A percentile compares a stretch with the other conserved stretches of the same genome.
Evolutionary conservation across 2,797 vertebrate genomes (phyloP).

Genomic region (Dendrocincla fuliginosa): DNA sequence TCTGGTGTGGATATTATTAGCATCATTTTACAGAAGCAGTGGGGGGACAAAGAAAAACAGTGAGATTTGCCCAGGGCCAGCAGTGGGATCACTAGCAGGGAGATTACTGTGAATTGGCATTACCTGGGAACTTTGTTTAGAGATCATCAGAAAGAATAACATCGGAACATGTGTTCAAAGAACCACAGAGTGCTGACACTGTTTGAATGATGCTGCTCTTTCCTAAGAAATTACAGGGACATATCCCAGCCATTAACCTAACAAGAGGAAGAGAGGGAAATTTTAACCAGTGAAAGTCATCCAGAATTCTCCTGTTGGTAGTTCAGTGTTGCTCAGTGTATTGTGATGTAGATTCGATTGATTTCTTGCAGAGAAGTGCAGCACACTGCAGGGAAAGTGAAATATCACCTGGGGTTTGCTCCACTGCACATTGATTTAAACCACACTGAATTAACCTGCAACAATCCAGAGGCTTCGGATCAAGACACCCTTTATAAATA

Average conservation of each 20-base stretch:
- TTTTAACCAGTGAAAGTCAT: background rate
- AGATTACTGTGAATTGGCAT: background rate
- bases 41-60: background rate
- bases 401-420: conserved; percentile 17
- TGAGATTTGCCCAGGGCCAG: background rate
- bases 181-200: background rate
- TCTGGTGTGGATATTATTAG: conserved; percentile 5
- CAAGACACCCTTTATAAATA: background rate
- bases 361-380: conserved; percentile 16
- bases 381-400: background rate
- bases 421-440: background rate
- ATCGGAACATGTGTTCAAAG: background rate
- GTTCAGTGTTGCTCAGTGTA: background rate
- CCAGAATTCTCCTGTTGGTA: background rate
- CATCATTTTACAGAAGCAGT: background rate
- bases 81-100: background rate
- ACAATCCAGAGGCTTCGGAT: background rate
- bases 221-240: background rate
- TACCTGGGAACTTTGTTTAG: background rate
- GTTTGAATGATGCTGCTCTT: background rate
- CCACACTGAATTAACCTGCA: background rate
- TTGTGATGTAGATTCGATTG: background rate
- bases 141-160: background rate
- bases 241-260: background rate
- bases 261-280: background rate